Conservation (phyloP, 2,888 invertebrate species). For the Pilophorus perplexus region DNA sequence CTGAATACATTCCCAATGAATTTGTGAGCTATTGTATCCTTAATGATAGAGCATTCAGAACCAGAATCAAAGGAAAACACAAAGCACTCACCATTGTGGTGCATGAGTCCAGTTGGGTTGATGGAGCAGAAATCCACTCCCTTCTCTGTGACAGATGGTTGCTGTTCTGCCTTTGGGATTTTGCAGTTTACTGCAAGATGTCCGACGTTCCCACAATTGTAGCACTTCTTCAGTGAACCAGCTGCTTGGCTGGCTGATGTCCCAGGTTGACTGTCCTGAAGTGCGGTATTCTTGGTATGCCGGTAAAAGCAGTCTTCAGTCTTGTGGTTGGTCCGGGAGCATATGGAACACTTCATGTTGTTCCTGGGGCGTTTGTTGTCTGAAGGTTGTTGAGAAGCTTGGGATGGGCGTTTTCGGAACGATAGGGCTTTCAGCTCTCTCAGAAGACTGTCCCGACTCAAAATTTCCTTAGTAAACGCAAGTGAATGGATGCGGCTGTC, state of each 20-base stretch:
- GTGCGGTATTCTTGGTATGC: no score
- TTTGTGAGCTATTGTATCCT: background rate
- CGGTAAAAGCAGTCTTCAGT: background rate
- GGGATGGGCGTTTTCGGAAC: background rate
- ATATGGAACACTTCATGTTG: background rate
- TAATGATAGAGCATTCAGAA: conserved; percentile 1
- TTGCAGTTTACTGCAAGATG: background rate
- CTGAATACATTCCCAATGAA: background rate
- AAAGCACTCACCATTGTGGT: background rate
- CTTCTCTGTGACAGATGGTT: background rate
- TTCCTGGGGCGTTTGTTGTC: background rate
- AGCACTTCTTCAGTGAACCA: background rate
- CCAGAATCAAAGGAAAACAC: conserved; percentile 1
- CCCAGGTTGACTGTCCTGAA: no score
- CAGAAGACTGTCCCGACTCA: background rate
- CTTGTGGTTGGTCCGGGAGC: background rate
- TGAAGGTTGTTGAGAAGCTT: background rate
- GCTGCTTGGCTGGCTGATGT: no score
- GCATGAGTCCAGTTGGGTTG: background rate
- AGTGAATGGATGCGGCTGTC: background rate
- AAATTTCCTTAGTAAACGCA: background rate
- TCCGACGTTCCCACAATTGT: background rate
- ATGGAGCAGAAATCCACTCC: background rate
- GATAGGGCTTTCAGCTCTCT: background rate
- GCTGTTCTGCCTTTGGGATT: background rate